These are phyloP conservation scores for Glandiceps talaboti DNA, from an alignment of 53 echinoderm and acorn worm species.

Conservation along the genomic window DNA sequence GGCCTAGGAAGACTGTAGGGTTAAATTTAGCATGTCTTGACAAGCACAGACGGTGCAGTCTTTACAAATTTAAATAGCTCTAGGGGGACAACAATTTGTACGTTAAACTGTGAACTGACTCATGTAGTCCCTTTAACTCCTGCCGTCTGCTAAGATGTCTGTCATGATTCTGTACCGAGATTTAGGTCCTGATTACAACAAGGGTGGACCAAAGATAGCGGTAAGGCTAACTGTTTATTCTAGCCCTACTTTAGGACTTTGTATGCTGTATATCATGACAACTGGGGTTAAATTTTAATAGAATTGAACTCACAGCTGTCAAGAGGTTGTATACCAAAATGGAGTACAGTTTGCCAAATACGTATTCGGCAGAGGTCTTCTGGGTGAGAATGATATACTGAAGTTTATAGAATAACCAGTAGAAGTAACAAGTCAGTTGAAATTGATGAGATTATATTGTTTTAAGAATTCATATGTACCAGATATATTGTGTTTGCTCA, in stretches of 20 bases:
- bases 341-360: background rate
- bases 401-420: background rate
- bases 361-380: background rate
- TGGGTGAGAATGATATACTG: background rate
- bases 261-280: too few species aligned
- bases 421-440: too few species aligned
- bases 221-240: background rate
- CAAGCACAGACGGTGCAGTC: background rate
- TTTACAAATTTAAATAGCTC: background rate
- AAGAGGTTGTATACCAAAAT: background rate
- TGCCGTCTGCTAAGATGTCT: background rate
- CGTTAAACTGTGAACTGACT: background rate
- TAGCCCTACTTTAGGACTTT: too few species aligned
- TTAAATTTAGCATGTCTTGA: background rate
- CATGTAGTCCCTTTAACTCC: background rate
- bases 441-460: too few species aligned
- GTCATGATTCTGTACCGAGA: background rate
- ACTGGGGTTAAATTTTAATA: background rate
- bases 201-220: background rate
- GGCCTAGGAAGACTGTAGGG: too few species aligned
- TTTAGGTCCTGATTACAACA: background rate
- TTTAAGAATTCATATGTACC: too few species aligned
- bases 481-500: too few species aligned
- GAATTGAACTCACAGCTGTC: background rate
- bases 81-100: background rate